phyloP scores from a whole-genome alignment of 2,888 invertebrate species.

The Cheilosia vulpina region DNA sequence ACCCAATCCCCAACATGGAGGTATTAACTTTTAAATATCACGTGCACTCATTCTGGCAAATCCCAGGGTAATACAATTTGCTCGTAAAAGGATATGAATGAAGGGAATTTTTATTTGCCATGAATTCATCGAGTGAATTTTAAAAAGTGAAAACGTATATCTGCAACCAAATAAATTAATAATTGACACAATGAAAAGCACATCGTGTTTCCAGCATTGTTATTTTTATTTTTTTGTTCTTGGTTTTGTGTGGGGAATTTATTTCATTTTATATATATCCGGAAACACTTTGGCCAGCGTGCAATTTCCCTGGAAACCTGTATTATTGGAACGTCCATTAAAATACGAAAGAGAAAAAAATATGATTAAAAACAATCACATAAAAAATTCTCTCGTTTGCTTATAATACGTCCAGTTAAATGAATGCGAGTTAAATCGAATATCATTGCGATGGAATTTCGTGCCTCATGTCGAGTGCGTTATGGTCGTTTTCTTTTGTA shows the following conservation, averaged over 20 bases:
- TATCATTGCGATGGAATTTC: too few species aligned
- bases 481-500: too few species aligned
- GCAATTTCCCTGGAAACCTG: conserved; percentile 17
- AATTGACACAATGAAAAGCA: conserved; percentile 57
- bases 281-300: conserved; percentile 1
- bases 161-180: conserved; percentile 53
- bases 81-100: conserved; percentile 12
- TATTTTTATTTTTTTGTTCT: neutral
- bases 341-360: neutral
- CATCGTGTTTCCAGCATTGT: conserved; percentile 5
- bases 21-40: neutral
- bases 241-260: conserved; percentile 25
- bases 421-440: too few species aligned
- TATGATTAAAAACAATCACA: neutral
- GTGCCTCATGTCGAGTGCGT: too few species aligned
- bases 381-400: neutral
- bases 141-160: conserved; percentile 29
- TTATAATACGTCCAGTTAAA: too few species aligned
- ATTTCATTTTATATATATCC: conserved; percentile 23
- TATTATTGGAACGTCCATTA: neutral
- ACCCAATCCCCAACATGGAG: too few species aligned
- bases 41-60: conserved; percentile 10
- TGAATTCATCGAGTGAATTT: conserved; percentile 45
- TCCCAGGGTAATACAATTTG: conserved; percentile 45
- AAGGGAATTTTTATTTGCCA: conserved; percentile 36